Conservation (phyloP, 2,113 vertebrate genomes). For the Lutjanus erythropterus region DNA sequence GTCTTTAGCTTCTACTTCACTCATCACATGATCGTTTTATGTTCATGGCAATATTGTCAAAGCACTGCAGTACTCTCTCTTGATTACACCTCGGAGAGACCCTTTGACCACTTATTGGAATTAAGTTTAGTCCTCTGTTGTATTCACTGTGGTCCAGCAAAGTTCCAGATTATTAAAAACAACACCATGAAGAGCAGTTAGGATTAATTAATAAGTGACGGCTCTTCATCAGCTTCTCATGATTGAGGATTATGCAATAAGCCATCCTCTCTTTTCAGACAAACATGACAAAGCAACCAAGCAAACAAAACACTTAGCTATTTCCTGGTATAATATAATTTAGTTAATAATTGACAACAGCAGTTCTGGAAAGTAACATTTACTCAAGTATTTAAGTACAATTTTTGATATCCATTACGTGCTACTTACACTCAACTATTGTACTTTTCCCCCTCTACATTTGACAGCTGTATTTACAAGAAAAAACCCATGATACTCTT, state of each 20-base stretch:
- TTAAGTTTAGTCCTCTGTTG: not conserved
- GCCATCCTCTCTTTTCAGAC: not conserved
- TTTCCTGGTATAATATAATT: too few relatives aligned
- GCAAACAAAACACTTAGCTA: not conserved
- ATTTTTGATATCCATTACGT: too few relatives aligned
- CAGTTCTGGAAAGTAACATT: too few relatives aligned
- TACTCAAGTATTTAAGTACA: too few relatives aligned
- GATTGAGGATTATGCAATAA: not conserved
- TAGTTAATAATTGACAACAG: too few relatives aligned
- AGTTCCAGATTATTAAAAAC: too few relatives aligned
- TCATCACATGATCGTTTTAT: conserved; percentile 3
- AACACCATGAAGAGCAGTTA: not conserved
- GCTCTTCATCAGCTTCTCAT: not conserved
- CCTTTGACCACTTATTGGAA: not conserved
- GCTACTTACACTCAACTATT: not conserved
- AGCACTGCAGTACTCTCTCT: not conserved
- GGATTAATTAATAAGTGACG: not conserved
- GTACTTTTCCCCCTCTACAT: too few relatives aligned
- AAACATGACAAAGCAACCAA: not conserved
- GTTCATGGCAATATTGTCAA: not conserved
- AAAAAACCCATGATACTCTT: too few relatives aligned
- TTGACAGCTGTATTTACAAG: too few relatives aligned
- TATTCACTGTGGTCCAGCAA: not conserved
- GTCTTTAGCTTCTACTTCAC: not conserved
- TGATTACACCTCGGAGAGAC: not conserved